Evolutionary conservation across 2,113 vertebrate genomes (phyloP).

Genomic region (Salvator merianae): DNA sequence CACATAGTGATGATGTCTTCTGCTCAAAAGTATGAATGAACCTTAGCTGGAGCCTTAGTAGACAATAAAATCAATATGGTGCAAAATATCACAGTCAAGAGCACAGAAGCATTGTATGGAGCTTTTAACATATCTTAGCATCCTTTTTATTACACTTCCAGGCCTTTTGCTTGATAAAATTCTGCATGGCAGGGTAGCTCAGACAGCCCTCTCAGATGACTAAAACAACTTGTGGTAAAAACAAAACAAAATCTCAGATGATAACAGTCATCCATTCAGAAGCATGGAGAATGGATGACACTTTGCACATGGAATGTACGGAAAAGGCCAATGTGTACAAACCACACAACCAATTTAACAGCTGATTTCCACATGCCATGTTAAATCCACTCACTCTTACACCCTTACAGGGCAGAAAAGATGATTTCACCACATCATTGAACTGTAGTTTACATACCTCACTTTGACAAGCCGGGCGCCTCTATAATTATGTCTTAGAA

Average conservation of each 20-base stretch:
- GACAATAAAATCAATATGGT: neutral
- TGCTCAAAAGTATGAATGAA: too few species aligned
- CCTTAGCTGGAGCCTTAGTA: too few species aligned
- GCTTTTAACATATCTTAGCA: too few species aligned
- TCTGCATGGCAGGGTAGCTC: neutral
- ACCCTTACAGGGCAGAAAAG: neutral
- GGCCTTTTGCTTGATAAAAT: too few species aligned
- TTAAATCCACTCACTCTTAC: neutral
- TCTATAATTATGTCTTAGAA: constrained; percentile 76
- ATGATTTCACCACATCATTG: neutral
- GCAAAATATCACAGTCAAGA: neutral
- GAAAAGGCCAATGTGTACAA: neutral
- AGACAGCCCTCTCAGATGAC: neutral
- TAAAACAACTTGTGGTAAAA: neutral
- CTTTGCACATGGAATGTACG: too few species aligned
- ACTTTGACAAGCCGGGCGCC: constrained; percentile 75
- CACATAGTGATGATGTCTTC: too few species aligned
- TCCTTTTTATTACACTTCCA: neutral
- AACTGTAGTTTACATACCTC: constrained; percentile 70
- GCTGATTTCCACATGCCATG: neutral
- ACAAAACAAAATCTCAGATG: too few species aligned
- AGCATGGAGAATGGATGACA: neutral
- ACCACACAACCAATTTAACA: neutral
- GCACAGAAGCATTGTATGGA: neutral
- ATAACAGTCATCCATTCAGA: neutral